Evolutionary conservation across 2,888 invertebrate genomes (phyloP).

Genomic region (Hipparchia sbordonii): DNA sequence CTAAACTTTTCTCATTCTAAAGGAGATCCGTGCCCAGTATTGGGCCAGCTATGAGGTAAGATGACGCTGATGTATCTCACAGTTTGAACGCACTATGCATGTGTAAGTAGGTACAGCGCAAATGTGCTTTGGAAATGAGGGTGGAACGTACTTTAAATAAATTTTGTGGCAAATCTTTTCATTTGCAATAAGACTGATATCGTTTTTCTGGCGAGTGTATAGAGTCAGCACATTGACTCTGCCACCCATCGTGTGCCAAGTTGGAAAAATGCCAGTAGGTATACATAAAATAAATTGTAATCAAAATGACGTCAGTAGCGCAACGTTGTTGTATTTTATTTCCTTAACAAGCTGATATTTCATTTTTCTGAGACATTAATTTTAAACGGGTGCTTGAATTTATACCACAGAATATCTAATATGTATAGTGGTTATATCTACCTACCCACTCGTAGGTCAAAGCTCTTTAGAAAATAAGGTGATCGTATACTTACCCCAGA

Average conservation of each 20-base stretch:
- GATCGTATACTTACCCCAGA: too few relatives aligned
- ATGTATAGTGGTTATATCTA: too few relatives aligned
- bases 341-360: conserved; percentile 16
- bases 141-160: not conserved
- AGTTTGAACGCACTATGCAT: too few relatives aligned
- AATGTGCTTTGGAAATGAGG: not conserved
- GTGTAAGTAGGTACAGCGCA: not conserved
- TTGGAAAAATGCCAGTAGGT: conserved; percentile 61
- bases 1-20: too few relatives aligned
- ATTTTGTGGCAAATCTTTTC: not conserved
- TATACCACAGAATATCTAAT: not conserved
- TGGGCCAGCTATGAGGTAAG: too few relatives aligned
- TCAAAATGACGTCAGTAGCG: conserved; percentile 19
- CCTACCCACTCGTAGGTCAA: too few relatives aligned
- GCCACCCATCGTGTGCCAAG: conserved; percentile 53
- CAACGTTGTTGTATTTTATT: conserved; percentile 8
- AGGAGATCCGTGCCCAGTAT: too few relatives aligned
- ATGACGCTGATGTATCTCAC: too few relatives aligned
- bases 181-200: not conserved
- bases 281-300: conserved; percentile 46
- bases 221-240: conserved; percentile 5
- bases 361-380: conserved; percentile 15
- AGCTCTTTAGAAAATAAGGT: conserved; percentile 2
- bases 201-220: conserved; percentile 2
- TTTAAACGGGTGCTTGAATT: not conserved